Evolutionary conservation across 2,797 vertebrate genomes (phyloP), one percentile per base, ranked within the genome.

Genomic region (Hemibagrus guttatus): DNA sequence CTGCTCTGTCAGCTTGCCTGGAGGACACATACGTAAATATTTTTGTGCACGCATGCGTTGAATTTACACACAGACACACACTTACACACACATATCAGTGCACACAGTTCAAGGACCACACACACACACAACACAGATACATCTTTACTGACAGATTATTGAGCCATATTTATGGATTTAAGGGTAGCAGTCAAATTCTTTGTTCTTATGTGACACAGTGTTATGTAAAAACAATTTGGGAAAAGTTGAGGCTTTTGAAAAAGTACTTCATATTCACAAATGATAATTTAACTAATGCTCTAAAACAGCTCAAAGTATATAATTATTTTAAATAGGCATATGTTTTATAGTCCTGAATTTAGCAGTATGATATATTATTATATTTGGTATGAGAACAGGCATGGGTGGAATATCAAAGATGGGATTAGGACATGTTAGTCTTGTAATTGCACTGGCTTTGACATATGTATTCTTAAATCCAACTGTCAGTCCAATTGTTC

Each of bases 401-500:
- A 80, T 91, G 91, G 92, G 93, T 83, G 92, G 90, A 92, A 91
- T 89, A 92, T 94, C 89, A 93, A 93, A 93, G 89, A 89, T 78
- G 5, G 91, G 92, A 94, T 94, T 93, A 93, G 86, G 89, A 92
- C 74, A 52, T 66, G n/a, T 89, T 87, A 89, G 85, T 85, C 86
- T 23, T 91, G 87, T 81, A 85, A 88, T 81, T 84, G 87, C 61
- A 52, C 84, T 89, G 84, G 87, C 87, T 89, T 82, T 88, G 85
- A 91, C 42, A 78, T 88, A 89, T 87, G 83, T 84, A 85, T 91
- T 72, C 85, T 88, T 83, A 89, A 81, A 74, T 86, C 88, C 85
- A 35, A 89, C 88, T 84, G 3, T 82, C 59, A 86, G 80, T 80
- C 49, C 63, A 83, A 56, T 80, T 83, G 46, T 75, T 89, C 52